phyloP scores from a whole-genome alignment of 2,113 vertebrate species.

The Archilochus colubris region DNA sequence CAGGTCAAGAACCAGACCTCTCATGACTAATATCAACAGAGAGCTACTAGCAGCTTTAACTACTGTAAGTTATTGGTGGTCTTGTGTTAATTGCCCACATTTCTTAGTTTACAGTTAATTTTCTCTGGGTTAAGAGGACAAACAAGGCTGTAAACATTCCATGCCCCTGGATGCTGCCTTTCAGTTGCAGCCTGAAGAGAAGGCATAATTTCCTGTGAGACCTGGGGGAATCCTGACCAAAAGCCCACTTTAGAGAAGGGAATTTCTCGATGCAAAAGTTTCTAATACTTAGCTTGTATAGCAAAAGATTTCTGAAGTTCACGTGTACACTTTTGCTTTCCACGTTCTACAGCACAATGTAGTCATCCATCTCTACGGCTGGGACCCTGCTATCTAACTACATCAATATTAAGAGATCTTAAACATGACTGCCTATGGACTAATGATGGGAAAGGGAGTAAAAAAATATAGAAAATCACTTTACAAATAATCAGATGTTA shows the following conservation, averaged over 20 bases:
- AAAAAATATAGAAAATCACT: neutral
- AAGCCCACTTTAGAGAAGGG: neutral
- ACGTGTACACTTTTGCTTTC: neutral
- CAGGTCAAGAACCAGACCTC: neutral
- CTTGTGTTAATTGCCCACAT: neutral
- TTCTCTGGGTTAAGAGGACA: neutral
- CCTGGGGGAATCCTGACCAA: neutral
- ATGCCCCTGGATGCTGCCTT: neutral
- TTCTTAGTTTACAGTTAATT: neutral
- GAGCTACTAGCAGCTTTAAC: neutral
- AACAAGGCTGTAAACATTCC: neutral
- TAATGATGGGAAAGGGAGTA: neutral
- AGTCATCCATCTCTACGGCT: too few relatives aligned
- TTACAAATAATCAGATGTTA: neutral
- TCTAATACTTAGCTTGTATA: neutral
- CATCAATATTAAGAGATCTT: neutral
- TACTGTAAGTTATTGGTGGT: neutral
- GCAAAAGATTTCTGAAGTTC: neutral
- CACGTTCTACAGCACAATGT: neutral
- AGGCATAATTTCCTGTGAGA: neutral
- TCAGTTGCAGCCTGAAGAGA: neutral
- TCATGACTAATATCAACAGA: neutral
- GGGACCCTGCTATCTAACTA: neutral
- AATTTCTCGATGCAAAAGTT: neutral
- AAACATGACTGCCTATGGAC: neutral